These are phyloP conservation scores for Aleiodes alternator DNA, from an alignment of 2,888 invertebrate genomes.

Conservation along the genomic window DNA sequence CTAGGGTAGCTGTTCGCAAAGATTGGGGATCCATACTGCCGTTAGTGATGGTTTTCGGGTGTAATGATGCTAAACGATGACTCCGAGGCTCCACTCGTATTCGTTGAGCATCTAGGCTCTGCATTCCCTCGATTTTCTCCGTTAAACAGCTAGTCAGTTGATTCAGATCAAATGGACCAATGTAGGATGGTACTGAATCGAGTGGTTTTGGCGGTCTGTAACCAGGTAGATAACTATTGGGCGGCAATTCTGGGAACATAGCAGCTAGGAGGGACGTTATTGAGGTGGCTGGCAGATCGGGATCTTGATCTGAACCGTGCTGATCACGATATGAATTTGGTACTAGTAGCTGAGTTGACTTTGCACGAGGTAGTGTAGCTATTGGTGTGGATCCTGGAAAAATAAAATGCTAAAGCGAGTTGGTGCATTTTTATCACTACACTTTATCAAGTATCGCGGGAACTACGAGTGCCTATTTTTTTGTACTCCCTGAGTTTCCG, in stretches of 20 bases:
- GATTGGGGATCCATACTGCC: conserved; percentile 60
- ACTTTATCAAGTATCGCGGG: background rate
- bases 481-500: background rate
- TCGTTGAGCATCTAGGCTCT: conserved; percentile 63
- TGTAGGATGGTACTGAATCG: conserved; percentile 62
- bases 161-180: conserved; percentile 63
- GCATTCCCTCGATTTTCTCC: conserved; percentile 57
- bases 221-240: conserved; percentile 66
- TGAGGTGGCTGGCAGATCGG: conserved; percentile 63
- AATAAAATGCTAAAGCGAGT: background rate
- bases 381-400: conserved; percentile 62
- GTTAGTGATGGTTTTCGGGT: conserved; percentile 44
- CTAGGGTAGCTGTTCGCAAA: conserved; percentile 69
- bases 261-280: conserved; percentile 71
- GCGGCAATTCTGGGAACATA: conserved; percentile 71
- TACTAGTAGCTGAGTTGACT: conserved; percentile 72
- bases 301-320: conserved; percentile 29
- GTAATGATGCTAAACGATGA: conserved; percentile 63
- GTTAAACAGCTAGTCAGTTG: conserved; percentile 65
- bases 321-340: conserved; percentile 58
- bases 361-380: conserved; percentile 68
- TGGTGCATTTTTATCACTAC: background rate
- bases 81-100: conserved; percentile 68
- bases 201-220: conserved; percentile 64
- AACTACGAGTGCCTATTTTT: background rate